Percentiles rank a stretch among this genome's conserved stretches.
These are phyloP conservation scores for Drosophila borealis DNA, from an alignment of 2,888 invertebrate species.

Conservation along the genomic window DNA sequence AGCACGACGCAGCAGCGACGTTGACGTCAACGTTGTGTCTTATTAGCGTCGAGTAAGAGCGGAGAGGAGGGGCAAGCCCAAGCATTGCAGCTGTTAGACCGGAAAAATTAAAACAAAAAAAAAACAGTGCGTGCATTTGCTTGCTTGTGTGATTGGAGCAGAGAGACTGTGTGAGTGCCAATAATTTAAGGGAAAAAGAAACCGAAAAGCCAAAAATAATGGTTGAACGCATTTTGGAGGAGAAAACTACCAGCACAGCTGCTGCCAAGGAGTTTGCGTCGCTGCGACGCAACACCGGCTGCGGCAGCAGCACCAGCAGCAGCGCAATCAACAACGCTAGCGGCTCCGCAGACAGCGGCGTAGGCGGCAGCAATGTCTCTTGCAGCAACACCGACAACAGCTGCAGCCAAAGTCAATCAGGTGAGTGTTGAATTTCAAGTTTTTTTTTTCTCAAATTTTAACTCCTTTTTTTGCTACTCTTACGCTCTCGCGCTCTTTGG, in stretches of 20 bases:
- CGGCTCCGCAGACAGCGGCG: slow-evolving; percentile 72
- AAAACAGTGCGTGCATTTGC: slow-evolving; percentile 21
- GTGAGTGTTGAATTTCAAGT: slow-evolving; percentile 70
- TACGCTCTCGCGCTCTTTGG: slow-evolving; percentile 21
- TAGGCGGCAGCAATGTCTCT: slow-evolving; percentile 69
- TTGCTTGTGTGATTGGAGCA: slow-evolving; percentile 26
- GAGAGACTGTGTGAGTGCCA: slow-evolving; percentile 51
- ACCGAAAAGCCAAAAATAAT: slow-evolving; percentile 82
- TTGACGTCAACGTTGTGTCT: slow-evolving; percentile 61
- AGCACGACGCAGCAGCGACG: slow-evolving; percentile 50
- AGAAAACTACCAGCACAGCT: slow-evolving; percentile 73
- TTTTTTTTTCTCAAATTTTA: slow-evolving; percentile 21
- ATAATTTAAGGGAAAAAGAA: slow-evolving; percentile 29
- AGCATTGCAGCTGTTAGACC: slow-evolving; percentile 64
- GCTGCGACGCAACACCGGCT: slow-evolving; percentile 43
- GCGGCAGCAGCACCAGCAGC: slow-evolving; percentile 27
- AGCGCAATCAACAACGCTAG: slow-evolving; percentile 58
- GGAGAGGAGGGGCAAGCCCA: slow-evolving; percentile 16
- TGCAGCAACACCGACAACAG: slow-evolving; percentile 78
- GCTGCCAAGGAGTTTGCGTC: slow-evolving; percentile 47
- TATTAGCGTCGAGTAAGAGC: slow-evolving; percentile 54
- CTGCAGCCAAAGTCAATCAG: slow-evolving; percentile 80
- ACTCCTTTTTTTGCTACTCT: slow-evolving; percentile 18
- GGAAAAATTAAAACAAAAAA: slow-evolving; percentile 42
- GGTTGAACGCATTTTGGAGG: slow-evolving; percentile 90